A percentile compares a stretch with the other conserved stretches of the same genome.
Conservation (phyloP, 2,888 invertebrate species). For the Cancer borealis region DNA sequence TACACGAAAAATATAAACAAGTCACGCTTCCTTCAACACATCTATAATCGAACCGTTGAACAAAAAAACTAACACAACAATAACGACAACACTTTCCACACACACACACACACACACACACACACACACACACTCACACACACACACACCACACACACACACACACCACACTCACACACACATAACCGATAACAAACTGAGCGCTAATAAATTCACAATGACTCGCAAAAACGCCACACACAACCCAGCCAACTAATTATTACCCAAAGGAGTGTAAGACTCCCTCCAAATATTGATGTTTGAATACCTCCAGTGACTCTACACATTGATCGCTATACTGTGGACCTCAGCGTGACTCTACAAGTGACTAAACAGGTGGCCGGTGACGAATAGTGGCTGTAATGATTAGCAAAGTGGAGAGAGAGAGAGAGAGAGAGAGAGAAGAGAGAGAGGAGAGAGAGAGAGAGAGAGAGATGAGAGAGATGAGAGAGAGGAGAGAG, state of each 20-base stretch:
- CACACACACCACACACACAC: background rate
- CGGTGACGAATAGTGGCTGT: background rate
- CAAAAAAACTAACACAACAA: background rate
- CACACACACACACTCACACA: background rate
- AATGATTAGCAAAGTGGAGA: slow-evolving; percentile 6
- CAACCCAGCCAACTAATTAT: no score
- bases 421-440: background rate
- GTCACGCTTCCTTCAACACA: background rate
- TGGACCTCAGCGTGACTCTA: background rate
- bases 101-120: background rate
- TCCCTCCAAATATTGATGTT: background rate
- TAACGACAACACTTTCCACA: background rate
- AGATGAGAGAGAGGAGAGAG: background rate
- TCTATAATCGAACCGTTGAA: background rate
- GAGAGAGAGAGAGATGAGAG: background rate
- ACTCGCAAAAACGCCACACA: no score
- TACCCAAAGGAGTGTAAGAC: background rate
- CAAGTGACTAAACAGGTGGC: background rate
- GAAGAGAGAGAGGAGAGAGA: background rate
- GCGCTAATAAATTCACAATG: no score
- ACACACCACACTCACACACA: background rate
- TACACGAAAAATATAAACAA: background rate
- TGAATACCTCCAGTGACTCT: background rate
- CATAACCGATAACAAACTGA: background rate
- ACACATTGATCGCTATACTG: background rate